Evolutionary conservation across 2,888 invertebrate species (phyloP).

Genomic region (Eristalis pertinax): DNA sequence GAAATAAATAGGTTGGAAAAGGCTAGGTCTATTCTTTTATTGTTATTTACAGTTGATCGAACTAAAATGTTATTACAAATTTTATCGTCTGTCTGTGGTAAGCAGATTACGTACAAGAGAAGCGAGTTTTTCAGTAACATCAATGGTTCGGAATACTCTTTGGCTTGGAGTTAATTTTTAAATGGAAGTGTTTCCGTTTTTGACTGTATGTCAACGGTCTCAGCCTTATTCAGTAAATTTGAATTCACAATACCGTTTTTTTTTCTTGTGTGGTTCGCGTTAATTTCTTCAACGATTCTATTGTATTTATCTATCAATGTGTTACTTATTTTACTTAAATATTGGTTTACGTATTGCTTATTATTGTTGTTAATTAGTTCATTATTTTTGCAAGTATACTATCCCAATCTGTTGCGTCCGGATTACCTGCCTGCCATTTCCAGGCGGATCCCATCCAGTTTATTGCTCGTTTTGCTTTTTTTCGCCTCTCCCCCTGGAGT

Average conservation of each 20-base stretch:
- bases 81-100: slow-evolving; percentile 57
- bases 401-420: too few species aligned
- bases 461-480: slow-evolving; percentile 41
- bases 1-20: neutral
- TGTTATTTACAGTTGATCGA: slow-evolving; percentile 50
- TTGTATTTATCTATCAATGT: too few species aligned
- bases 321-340: too few species aligned
- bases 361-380: too few species aligned
- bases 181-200: slow-evolving; percentile 57
- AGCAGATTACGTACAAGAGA: slow-evolving; percentile 60
- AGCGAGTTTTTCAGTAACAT: slow-evolving; percentile 61
- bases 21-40: slow-evolving; percentile 45
- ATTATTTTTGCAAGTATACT: slow-evolving; percentile 42
- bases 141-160: slow-evolving; percentile 69
- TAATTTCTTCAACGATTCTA: too few species aligned
- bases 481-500: too few species aligned
- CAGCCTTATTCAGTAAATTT: slow-evolving; percentile 54
- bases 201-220: slow-evolving; percentile 34
- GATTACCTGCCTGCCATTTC: too few species aligned
- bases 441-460: too few species aligned
- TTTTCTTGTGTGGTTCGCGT: too few species aligned
- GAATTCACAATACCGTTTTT: too few species aligned
- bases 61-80: slow-evolving; percentile 58
- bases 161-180: slow-evolving; percentile 62
- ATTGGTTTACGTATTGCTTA: too few species aligned